phyloP scores from a whole-genome alignment of 2,113 vertebrate species.

The Eulemur rufifrons region DNA sequence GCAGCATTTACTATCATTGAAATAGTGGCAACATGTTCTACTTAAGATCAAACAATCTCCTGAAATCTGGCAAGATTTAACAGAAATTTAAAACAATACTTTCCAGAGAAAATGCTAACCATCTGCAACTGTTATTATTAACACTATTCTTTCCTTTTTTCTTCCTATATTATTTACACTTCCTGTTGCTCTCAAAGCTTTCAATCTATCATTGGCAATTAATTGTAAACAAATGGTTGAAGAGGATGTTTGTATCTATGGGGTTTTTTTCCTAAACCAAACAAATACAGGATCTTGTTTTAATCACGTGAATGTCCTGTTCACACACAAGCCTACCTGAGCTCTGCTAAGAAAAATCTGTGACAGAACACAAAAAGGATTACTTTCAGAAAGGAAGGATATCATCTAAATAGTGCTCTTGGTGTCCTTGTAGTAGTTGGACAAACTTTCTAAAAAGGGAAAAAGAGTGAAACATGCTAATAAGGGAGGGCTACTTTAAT shows the following conservation, averaged over 20 bases:
- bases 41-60: constrained; percentile 84
- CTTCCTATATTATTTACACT: constrained; percentile 80
- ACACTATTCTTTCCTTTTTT: constrained; percentile 76
- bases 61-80: constrained; percentile 88
- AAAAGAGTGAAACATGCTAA: background rate
- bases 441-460: background rate
- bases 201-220: constrained; percentile 81
- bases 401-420: background rate
- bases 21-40: constrained; percentile 80
- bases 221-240: constrained; percentile 84
- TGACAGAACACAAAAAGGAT: background rate
- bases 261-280: background rate
- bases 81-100: constrained; percentile 85
- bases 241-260: constrained; percentile 58
- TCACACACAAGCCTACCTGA: constrained; percentile 35
- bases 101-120: constrained; percentile 83
- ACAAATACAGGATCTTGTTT: constrained; percentile 48
- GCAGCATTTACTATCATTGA: constrained; percentile 76
- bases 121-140: constrained; percentile 84
- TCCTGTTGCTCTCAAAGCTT: constrained; percentile 78
- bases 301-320: constrained; percentile 44
- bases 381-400: background rate
- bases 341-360: background rate
- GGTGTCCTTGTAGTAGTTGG: background rate
- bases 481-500: background rate